Percentiles rank a stretch among this genome's conserved stretches.
Evolutionary conservation across 2,113 vertebrate genomes (phyloP).

Genomic region (Protomyctophum bolini): DNA sequence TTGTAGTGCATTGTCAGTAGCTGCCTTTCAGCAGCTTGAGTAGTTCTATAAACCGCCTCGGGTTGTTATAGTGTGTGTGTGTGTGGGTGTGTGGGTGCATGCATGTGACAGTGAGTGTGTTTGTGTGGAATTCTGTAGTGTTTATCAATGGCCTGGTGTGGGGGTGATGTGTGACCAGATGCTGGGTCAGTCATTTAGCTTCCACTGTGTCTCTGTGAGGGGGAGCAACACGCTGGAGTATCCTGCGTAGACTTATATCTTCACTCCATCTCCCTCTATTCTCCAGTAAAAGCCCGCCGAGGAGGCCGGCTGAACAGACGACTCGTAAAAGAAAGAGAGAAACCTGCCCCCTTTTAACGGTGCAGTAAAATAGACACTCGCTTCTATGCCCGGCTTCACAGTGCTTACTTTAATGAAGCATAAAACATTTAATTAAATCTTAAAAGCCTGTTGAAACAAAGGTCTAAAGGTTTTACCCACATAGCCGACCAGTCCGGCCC

Average conservation of each 20-base stretch:
- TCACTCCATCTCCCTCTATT: background rate
- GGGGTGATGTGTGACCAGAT: slow-evolving; percentile 58
- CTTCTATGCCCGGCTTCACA: slow-evolving; percentile 25
- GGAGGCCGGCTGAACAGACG: slow-evolving; percentile 15
- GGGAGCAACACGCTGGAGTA: slow-evolving; percentile 2
- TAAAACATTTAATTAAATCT: slow-evolving; percentile 63
- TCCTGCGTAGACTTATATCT: background rate
- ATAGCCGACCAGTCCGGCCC: slow-evolving; percentile 22
- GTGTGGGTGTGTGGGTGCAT: slow-evolving; percentile 10
- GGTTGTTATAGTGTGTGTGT: slow-evolving; percentile 35
- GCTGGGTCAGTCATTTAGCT: slow-evolving; percentile 56
- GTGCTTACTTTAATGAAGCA: slow-evolving; percentile 54
- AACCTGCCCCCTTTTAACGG: slow-evolving; percentile 37
- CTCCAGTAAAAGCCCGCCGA: slow-evolving; percentile 32
- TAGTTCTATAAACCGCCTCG: slow-evolving; percentile 27
- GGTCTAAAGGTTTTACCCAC: slow-evolving; percentile 39
- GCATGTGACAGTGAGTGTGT: slow-evolving; percentile 8
- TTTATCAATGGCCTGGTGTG: slow-evolving; percentile 21
- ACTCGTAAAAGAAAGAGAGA: slow-evolving; percentile 41
- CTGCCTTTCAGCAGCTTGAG: slow-evolving; percentile 9
- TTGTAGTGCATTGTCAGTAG: slow-evolving; percentile 11
- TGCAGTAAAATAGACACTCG: slow-evolving; percentile 38
- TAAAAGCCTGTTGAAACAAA: slow-evolving; percentile 54
- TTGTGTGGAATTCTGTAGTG: background rate
- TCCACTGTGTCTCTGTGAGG: slow-evolving; percentile 34